A percentile compares a stretch with the other conserved stretches of the same genome.
phyloP scores from a whole-genome alignment of 2,113 vertebrate species.

The Damaliscus lunatus region DNA sequence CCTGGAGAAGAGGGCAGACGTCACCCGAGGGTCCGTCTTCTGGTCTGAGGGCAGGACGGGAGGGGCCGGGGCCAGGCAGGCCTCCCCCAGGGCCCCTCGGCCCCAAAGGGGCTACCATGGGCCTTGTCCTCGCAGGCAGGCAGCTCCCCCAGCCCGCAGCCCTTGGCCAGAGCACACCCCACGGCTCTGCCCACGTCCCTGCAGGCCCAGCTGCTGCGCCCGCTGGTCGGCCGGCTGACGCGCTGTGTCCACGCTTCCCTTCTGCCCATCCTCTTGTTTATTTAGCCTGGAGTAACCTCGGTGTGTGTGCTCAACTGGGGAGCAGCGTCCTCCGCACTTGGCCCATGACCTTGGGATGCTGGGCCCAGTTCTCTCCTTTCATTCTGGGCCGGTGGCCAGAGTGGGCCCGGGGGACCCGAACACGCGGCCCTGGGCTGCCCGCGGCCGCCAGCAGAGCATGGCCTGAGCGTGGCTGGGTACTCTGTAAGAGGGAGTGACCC shows the following conservation, averaged over 20 bases:
- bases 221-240: constrained; percentile 44
- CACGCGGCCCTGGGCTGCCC: rapidly evolving
- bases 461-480: background rate
- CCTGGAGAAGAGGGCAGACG: background rate
- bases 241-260: rapidly evolving
- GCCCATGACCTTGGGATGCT: background rate
- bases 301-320: background rate
- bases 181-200: background rate
- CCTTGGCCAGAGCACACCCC: background rate
- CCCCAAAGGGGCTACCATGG: rapidly evolving
- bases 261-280: background rate
- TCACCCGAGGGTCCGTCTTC: too few species aligned
- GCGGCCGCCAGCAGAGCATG: rapidly evolving
- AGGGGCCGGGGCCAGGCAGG: background rate
- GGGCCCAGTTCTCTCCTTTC: background rate
- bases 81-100: background rate
- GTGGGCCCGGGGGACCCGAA: background rate
- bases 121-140: too few species aligned
- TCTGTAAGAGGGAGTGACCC: too few species aligned
- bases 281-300: constrained; percentile 23
- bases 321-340: constrained; percentile 10
- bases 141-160: background rate
- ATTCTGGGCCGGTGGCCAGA: background rate
- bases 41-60: background rate
- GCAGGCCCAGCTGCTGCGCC: background rate